Conservation (phyloP, 2,113 vertebrate species). For the Vidua macroura region DNA sequence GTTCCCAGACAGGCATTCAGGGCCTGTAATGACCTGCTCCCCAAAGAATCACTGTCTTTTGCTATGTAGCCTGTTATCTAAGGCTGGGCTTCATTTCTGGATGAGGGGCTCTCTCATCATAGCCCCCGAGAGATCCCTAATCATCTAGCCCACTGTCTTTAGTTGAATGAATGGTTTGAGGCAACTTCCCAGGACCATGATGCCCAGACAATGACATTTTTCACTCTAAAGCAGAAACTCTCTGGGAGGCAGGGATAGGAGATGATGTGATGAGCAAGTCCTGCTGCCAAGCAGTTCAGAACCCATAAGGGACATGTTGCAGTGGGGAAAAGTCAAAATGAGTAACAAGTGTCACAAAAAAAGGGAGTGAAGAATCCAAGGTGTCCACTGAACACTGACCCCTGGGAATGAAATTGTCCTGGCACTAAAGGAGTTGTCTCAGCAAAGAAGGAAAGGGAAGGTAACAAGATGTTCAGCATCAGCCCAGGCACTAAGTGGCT, state of each 20-base stretch:
- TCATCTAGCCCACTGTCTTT: background rate
- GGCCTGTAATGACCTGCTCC: background rate
- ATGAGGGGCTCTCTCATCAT: background rate
- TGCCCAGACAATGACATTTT: background rate
- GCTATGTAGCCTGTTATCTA: background rate
- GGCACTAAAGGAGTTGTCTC: background rate
- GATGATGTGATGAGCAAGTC: background rate
- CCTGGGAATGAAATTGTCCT: background rate
- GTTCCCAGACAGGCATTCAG: background rate
- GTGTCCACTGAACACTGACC: background rate
- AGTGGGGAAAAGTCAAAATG: background rate
- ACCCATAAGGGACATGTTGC: background rate
- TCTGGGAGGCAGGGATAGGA: background rate
- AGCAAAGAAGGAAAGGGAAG: background rate
- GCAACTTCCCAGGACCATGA: background rate
- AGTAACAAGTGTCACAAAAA: background rate
- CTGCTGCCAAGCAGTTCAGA: background rate
- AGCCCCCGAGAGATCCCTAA: background rate
- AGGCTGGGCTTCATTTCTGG: background rate
- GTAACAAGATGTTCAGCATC: background rate
- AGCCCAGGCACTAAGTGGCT: background rate
- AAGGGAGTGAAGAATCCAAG: background rate
- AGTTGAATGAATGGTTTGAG: background rate
- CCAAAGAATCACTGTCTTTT: background rate
- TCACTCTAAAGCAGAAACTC: background rate